Evolutionary conservation across 2,797 vertebrate genomes (phyloP).

Genomic region (Hydrocynus forskahlii): DNA sequence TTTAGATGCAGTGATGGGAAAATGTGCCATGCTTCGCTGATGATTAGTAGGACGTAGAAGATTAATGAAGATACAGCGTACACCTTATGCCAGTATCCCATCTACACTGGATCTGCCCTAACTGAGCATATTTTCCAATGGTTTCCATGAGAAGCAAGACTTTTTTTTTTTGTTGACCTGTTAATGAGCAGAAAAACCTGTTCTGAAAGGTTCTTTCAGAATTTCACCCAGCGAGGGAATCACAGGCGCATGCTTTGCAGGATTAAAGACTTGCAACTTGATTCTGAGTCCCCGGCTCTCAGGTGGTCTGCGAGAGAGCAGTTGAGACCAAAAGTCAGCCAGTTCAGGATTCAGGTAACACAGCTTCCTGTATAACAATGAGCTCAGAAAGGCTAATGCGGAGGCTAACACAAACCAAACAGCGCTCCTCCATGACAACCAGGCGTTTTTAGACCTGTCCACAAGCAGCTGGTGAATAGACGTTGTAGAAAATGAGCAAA

Average conservation of each 20-base stretch:
- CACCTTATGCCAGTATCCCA: not conserved
- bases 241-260: constrained; percentile 52
- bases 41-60: constrained; percentile 17
- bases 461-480: constrained; percentile 23
- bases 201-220: constrained; percentile 17
- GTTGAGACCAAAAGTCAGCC: constrained; percentile 37
- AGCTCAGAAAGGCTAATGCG: constrained; percentile 34
- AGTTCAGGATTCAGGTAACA: constrained; percentile 57
- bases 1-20: constrained; percentile 47
- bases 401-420: constrained; percentile 30
- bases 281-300: constrained; percentile 52
- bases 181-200: constrained; percentile 20
- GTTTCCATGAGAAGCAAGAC: not conserved
- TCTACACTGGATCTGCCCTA: not conserved
- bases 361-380: constrained; percentile 51
- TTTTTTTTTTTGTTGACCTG: not conserved
- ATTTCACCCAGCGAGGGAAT: constrained; percentile 15
- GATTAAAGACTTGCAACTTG: constrained; percentile 57
- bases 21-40: constrained; percentile 31
- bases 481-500: not conserved
- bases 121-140: not conserved
- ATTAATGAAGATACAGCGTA: constrained; percentile 4
- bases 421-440: constrained; percentile 27
- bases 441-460: constrained; percentile 18
- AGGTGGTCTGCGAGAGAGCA: constrained; percentile 51